Percentiles rank a stretch among this genome's conserved stretches.
Conservation (phyloP, 2,113 vertebrate species). For the Myotis lucifugus region DNA sequence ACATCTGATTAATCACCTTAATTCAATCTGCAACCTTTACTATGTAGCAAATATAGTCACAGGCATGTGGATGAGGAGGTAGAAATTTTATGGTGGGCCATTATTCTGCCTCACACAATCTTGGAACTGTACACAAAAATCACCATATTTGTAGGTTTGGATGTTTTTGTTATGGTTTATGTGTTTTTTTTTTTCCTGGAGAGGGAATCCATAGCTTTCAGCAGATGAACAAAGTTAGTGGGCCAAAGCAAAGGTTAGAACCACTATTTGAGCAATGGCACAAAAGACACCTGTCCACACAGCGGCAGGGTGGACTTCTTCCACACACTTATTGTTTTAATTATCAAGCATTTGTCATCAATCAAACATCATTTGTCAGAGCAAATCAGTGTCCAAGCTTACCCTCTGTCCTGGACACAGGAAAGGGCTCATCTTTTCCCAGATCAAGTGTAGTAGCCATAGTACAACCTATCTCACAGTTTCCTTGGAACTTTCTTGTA, state of each 20-base stretch:
- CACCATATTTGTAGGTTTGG: neutral
- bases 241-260: neutral
- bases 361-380: neutral
- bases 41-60: rapidly evolving
- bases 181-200: neutral
- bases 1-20: neutral
- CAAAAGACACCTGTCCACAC: too few relatives aligned
- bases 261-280: neutral
- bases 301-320: rapidly evolving
- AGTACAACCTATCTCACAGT: neutral
- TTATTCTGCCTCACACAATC: neutral
- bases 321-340: neutral
- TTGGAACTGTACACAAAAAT: neutral
- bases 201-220: rapidly evolving
- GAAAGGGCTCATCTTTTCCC: neutral
- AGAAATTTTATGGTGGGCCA: rapidly evolving
- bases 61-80: rapidly evolving
- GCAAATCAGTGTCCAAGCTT: neutral
- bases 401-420: rapidly evolving
- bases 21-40: too few relatives aligned
- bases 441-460: rapidly evolving
- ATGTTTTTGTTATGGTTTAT: neutral
- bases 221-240: neutral
- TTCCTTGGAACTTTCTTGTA: neutral
- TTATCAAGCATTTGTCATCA: neutral